phyloP scores from a whole-genome alignment of 2,113 vertebrate genomes.

The Corynorhinus townsendii region DNA sequence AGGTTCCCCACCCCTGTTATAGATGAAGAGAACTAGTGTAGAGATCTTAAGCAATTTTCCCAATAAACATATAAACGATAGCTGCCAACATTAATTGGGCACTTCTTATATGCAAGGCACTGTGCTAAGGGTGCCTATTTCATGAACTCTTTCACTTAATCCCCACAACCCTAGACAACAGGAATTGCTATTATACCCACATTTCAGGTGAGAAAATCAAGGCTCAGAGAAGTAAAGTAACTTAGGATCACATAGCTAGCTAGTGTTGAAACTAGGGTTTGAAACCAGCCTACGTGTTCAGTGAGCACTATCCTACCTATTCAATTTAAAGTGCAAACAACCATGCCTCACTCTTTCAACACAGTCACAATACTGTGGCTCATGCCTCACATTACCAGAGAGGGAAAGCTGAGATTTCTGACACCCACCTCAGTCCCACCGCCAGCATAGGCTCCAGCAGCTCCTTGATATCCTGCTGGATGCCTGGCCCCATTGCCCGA shows the following conservation, averaged over 20 bases:
- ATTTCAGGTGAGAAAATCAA: neutral
- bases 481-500: conserved; percentile 95
- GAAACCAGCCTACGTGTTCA: neutral
- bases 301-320: neutral
- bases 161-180: neutral
- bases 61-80: neutral
- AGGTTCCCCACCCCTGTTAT: no score
- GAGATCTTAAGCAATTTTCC: neutral
- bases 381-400: fast-evolving
- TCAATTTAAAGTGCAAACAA: neutral
- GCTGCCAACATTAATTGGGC: neutral
- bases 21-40: neutral
- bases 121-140: neutral
- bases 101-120: neutral
- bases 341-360: neutral
- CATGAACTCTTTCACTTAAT: neutral
- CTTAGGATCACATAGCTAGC: neutral
- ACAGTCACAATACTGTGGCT: neutral
- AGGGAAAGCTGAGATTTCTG: neutral
- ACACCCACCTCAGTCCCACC: conserved; percentile 92
- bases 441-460: conserved; percentile 98
- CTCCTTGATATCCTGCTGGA: conserved; percentile 98
- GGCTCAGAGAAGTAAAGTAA: neutral
- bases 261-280: neutral
- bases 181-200: neutral